Base-by-base conservation (phyloP, 2,113 vertebrate genomes). In the Pardalotus punctatus region DNA sequence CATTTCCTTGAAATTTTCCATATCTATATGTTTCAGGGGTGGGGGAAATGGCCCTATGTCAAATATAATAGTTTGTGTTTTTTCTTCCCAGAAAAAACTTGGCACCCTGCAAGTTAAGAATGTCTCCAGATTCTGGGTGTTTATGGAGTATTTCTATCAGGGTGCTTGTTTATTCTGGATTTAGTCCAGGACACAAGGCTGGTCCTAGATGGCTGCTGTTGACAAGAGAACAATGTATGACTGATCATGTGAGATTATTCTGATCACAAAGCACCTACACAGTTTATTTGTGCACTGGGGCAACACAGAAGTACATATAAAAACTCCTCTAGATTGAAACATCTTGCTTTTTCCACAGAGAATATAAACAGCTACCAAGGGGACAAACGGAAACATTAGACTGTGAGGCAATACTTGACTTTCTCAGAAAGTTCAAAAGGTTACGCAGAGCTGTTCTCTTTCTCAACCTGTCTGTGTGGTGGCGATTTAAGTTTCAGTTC, bases 151-250 rank as follows among this genome's bases (percentile, higher is more conserved):
- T 94, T 97, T 96, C 73, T 88, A 96, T 95, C 47, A 91, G 93
- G 94, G 93, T 95, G 83, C 65, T 91, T 98, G 93, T 98, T 98
- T 98, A 96, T 91, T 88, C 92, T 97, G 97, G 96, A 96, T 77
- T 78, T 31, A 43, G 56, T 97, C 97, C 98, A 98, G 86, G 80
- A 91, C 80, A 90, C 93, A 95, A 95, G 90, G 86, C 92, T 56
- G 18, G 19, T 96, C 91, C 65, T 90, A 97, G 94, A 96, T 93
- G 96, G 76, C 85, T 96, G 86, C 84, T 90, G 73, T 94, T 96
- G 88, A 98, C 95, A 97, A 95, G 94, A 96, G 96, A 97, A 97
- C 92, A 97, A 97, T 96, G 94, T 87, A 47, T 48, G 60, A 85
- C 82, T 97, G 93, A 94, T 96, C 92, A 90, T 88, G 95, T 92